Conservation (phyloP, 2,797 vertebrate species). For the Emydoidea blandingii region DNA sequence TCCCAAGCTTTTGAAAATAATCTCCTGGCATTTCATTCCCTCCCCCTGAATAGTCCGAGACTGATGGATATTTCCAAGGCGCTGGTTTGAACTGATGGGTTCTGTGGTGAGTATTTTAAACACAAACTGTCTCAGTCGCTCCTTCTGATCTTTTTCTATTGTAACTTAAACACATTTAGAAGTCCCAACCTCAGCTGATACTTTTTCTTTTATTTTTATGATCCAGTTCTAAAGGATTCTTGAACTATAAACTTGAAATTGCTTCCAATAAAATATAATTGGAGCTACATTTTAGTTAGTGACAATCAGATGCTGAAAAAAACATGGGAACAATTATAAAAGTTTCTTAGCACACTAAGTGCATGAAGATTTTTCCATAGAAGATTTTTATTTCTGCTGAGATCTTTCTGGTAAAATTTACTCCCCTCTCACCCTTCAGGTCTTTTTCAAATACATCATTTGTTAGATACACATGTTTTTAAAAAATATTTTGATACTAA, state of each 20-base stretch:
- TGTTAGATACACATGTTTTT: background rate
- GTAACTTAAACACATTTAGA: constrained; percentile 5
- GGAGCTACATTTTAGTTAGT: constrained; percentile 59
- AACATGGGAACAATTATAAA: constrained; percentile 45
- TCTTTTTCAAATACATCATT: constrained; percentile 3
- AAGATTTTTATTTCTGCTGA: constrained; percentile 23
- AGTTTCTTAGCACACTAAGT: constrained; percentile 29
- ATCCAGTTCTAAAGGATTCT: constrained; percentile 66
- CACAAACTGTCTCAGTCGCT: background rate
- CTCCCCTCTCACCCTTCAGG: background rate
- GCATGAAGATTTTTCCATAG: background rate
- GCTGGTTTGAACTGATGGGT: constrained; percentile 48
- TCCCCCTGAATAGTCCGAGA: constrained; percentile 57
- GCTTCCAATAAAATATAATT: constrained; percentile 76
- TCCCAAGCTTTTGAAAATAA: no score
- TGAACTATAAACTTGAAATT: constrained; percentile 74
- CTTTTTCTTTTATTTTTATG: constrained; percentile 43
- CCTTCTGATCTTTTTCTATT: constrained; percentile 56
- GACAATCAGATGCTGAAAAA: constrained; percentile 69
- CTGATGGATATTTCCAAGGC: constrained; percentile 17
- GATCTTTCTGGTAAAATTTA: constrained; percentile 23
- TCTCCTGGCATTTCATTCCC: constrained; percentile 48
- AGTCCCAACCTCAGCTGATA: background rate
- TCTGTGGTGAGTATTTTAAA: constrained; percentile 29
- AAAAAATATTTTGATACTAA: background rate